Evolutionary conservation across 2,888 invertebrate genomes (phyloP).

Genomic region (Meiosimyza decipiens): DNA sequence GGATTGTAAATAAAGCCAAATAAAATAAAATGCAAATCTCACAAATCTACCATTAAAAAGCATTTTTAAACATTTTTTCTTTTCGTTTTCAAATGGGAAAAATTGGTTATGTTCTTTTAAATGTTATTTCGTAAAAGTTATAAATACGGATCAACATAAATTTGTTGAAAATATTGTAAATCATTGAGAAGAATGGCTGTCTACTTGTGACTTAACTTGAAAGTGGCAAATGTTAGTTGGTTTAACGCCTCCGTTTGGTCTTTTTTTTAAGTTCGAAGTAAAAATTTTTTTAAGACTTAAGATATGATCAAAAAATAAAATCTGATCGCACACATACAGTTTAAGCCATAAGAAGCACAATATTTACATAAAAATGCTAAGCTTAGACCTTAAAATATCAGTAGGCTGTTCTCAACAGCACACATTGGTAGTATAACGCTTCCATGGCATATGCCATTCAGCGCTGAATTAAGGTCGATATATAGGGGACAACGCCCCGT

Average conservation of each 20-base stretch:
- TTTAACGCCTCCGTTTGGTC: no score
- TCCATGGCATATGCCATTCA: background rate
- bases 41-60: no score
- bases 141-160: conserved; percentile 27
- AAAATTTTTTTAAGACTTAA: no score
- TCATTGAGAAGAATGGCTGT: background rate
- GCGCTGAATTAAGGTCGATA: background rate
- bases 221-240: background rate
- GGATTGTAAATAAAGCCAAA: background rate
- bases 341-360: conserved; percentile 39
- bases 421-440: no score
- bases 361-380: no score
- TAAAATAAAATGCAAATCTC: no score
- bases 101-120: background rate
- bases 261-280: no score
- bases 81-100: no score
- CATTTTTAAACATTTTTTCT: no score
- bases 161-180: conserved; percentile 8
- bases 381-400: no score
- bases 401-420: no score
- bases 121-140: conserved; percentile 4
- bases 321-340: conserved; percentile 25
- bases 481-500: no score
- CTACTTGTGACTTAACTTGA: background rate
- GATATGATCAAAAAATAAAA: conserved; percentile 26